Conservation (phyloP, 2,113 vertebrate genomes). For the Athene cunicularia region DNA sequence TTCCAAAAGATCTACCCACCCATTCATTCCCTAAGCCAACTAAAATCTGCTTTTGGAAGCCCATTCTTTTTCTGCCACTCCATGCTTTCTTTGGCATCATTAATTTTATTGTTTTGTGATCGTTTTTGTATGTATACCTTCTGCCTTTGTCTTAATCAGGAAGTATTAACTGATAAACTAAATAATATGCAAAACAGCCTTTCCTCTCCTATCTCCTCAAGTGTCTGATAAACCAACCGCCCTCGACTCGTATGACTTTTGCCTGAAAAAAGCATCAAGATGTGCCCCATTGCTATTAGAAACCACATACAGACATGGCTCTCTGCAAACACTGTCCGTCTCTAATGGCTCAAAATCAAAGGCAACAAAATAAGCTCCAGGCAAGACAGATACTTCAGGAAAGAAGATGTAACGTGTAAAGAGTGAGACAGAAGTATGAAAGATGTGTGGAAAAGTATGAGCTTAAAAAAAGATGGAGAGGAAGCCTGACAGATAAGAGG, state of each 20-base stretch:
- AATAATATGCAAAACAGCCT: not conserved
- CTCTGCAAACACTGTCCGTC: conserved; percentile 46
- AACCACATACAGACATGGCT: conserved; percentile 11
- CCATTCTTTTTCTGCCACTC: not conserved
- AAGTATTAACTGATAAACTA: not conserved
- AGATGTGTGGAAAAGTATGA: conserved; percentile 42
- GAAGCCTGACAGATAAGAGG: conserved; percentile 40
- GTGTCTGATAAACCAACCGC: not conserved
- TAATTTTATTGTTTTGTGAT: not conserved
- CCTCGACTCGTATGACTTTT: not conserved
- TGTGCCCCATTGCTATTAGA: conserved; percentile 3
- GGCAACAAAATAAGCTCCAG: conserved; percentile 63
- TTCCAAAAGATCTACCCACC: not conserved
- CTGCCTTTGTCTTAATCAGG: not conserved
- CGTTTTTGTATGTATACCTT: not conserved
- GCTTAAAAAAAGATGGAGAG: conserved; percentile 35
- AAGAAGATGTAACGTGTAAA: conserved; percentile 30
- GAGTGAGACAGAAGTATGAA: conserved; percentile 10
- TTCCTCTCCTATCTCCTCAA: not conserved
- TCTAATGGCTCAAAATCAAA: conserved; percentile 67
- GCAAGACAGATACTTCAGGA: conserved; percentile 48
- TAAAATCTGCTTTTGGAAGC: not conserved
- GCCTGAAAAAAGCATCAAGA: not conserved
- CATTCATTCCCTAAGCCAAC: not conserved
- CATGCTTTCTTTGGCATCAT: not conserved